phyloP scores from a whole-genome alignment of 2,113 vertebrate species.

The Cottus gobio region DNA sequence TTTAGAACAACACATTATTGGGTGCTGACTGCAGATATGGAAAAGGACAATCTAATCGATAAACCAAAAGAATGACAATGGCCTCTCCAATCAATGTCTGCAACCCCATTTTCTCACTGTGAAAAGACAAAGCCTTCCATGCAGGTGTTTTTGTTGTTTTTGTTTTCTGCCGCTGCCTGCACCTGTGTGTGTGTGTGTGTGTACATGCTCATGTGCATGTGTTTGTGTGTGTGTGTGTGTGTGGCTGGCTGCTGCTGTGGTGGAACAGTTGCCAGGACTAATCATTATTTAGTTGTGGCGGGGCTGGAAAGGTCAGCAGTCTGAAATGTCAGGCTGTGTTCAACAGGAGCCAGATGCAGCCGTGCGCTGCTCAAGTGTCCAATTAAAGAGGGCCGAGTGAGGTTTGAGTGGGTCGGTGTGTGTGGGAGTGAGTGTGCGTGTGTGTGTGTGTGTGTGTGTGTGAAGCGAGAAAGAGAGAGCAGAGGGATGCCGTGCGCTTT shows the following conservation, averaged over 20 bases:
- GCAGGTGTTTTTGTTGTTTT: slow-evolving; percentile 84
- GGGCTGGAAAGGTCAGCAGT: slow-evolving; percentile 98
- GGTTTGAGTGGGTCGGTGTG: slow-evolving; percentile 75
- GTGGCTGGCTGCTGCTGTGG: slow-evolving; percentile 84
- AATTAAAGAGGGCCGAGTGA: slow-evolving; percentile 92
- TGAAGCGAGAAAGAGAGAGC: slow-evolving; percentile 45
- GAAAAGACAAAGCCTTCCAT: slow-evolving; percentile 84
- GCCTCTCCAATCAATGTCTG: slow-evolving; percentile 94
- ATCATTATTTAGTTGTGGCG: slow-evolving; percentile 97
- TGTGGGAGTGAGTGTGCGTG: slow-evolving; percentile 41
- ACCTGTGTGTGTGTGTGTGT: slow-evolving; percentile 45
- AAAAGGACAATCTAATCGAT: slow-evolving; percentile 98
- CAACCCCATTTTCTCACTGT: slow-evolving; percentile 92
- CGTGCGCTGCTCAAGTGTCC: slow-evolving; percentile 89
- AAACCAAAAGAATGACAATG: slow-evolving; percentile 89
- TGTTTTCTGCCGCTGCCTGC: slow-evolving; percentile 39
- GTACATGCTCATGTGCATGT: slow-evolving; percentile 21
- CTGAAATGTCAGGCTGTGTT: slow-evolving; percentile 98
- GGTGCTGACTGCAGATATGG: slow-evolving; percentile 90
- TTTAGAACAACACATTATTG: slow-evolving; percentile 93
- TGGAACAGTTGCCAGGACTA: slow-evolving; percentile 93
- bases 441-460: slow-evolving; percentile 32
- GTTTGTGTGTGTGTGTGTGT: slow-evolving; percentile 37
- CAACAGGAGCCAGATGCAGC: slow-evolving; percentile 92
- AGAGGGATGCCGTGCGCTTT: slow-evolving; percentile 1